Evolutionary conservation across 2,888 invertebrate genomes (phyloP).

Genomic region (Drosophila kanekoi): DNA sequence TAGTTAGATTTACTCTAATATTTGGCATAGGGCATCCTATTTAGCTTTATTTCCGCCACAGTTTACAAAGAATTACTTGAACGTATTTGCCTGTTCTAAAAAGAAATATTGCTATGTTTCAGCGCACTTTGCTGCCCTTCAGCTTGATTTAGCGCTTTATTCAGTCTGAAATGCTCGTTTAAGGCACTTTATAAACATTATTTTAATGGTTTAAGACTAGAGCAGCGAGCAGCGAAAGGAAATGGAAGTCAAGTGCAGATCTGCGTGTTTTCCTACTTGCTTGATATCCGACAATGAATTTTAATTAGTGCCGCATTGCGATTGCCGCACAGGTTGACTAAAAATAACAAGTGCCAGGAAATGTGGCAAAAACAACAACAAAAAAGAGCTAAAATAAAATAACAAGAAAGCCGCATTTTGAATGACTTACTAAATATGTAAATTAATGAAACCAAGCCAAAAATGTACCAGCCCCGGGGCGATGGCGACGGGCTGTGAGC

Average conservation of each 20-base stretch:
- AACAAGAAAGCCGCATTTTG: slow-evolving; percentile 51
- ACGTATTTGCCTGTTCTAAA: too few relatives aligned
- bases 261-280: slow-evolving; percentile 29
- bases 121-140: not conserved
- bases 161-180: not conserved
- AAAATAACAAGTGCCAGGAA: slow-evolving; percentile 59
- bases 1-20: too few relatives aligned
- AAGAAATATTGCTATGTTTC: not conserved
- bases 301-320: slow-evolving; percentile 61
- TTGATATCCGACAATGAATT: slow-evolving; percentile 68
- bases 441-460: slow-evolving; percentile 69
- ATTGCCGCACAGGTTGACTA: slow-evolving; percentile 37
- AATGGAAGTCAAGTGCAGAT: slow-evolving; percentile 66
- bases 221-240: not conserved
- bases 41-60: too few relatives aligned
- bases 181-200: slow-evolving; percentile 2
- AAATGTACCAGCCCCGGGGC: slow-evolving; percentile 23
- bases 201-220: slow-evolving; percentile 17
- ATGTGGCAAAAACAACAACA: not conserved
- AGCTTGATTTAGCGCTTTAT: slow-evolving; percentile 7
- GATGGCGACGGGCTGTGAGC: not conserved
- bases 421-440: slow-evolving; percentile 73
- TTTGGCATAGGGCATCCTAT: too few relatives aligned
- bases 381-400: too few relatives aligned
- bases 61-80: too few relatives aligned